Conservation (phyloP, 2,797 vertebrate species). For the Erethizon dorsatum region DNA sequence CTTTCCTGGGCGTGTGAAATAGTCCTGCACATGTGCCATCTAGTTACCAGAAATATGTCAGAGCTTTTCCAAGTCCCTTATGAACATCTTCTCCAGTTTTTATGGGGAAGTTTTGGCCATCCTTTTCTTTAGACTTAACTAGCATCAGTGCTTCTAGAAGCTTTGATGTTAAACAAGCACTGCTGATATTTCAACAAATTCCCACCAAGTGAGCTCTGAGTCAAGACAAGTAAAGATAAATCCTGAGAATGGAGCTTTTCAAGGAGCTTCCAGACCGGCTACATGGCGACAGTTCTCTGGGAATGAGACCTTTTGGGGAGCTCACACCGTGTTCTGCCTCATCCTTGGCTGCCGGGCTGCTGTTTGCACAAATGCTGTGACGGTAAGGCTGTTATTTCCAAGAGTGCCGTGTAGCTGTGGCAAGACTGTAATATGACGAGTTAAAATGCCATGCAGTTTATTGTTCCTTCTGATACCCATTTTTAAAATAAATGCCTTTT, state of each 20-base stretch:
- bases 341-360: not conserved
- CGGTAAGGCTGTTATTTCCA: not conserved
- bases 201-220: not conserved
- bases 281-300: not conserved
- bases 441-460: not conserved
- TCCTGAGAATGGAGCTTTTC: not conserved
- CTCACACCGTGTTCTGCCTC: not conserved
- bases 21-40: not conserved
- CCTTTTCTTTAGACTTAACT: constrained; percentile 23
- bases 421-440: not conserved
- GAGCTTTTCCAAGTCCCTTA: not conserved
- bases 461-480: not conserved
- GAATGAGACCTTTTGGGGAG: not conserved
- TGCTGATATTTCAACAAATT: constrained; percentile 26
- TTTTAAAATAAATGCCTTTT: not conserved
- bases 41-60: not conserved
- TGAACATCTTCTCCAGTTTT: constrained; percentile 7
- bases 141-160: constrained; percentile 5
- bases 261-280: not conserved
- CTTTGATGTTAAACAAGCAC: constrained; percentile 4
- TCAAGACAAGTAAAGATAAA: constrained; percentile 10
- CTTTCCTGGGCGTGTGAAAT: not conserved
- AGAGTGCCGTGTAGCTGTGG: not conserved
- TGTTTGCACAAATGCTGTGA: not conserved
- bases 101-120: not conserved